Percentiles rank a stretch among this genome's conserved stretches.
phyloP scores from a whole-genome alignment of 2,113 vertebrate genomes.

The Sinocyclocheilus anophthalmus region DNA sequence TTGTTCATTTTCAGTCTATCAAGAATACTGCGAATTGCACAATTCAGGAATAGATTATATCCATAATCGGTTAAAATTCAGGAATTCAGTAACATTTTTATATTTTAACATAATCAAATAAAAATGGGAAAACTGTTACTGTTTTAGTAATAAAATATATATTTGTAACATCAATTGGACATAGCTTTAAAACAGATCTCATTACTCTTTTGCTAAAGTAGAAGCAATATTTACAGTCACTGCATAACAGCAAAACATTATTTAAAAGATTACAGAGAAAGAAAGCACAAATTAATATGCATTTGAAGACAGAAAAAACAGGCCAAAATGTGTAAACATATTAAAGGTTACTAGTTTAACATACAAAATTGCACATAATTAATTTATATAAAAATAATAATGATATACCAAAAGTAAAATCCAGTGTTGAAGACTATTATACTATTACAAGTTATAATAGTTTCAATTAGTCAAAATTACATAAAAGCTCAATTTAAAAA shows the following conservation, averaged over 20 bases:
- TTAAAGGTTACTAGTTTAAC: background rate
- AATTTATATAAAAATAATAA: background rate
- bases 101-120: background rate
- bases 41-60: background rate
- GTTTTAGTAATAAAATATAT: conserved; percentile 41
- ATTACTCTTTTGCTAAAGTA: conserved; percentile 42
- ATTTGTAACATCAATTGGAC: conserved; percentile 4
- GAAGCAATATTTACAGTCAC: conserved; percentile 32
- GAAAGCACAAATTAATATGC: conserved; percentile 61
- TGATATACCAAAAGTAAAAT: conserved; percentile 19
- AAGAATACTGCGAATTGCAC: background rate
- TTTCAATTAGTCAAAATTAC: background rate
- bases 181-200: no score
- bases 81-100: no score
- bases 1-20: background rate
- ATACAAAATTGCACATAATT: background rate
- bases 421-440: conserved; percentile 18
- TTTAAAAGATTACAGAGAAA: background rate
- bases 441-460: conserved; percentile 49
- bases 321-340: conserved; percentile 10
- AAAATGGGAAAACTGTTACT: background rate
- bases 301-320: conserved; percentile 4
- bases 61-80: background rate
- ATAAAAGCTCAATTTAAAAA: background rate
- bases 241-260: background rate